These are phyloP conservation scores for Heliconius himera DNA, from an alignment of 1,140 invertebrate species.

Conservation along the genomic window DNA sequence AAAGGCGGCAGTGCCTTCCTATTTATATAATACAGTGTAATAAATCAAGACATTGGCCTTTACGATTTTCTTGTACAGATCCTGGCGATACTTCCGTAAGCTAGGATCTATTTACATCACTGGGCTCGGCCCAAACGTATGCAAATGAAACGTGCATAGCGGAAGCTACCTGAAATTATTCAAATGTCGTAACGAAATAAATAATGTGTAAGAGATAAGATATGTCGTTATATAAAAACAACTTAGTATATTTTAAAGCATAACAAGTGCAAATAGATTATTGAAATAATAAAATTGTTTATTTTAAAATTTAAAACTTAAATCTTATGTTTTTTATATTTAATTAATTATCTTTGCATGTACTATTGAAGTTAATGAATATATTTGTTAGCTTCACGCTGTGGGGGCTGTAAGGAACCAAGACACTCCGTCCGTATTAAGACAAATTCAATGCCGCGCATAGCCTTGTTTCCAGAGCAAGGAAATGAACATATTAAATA, in stretches of 20 bases:
- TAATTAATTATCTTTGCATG: no score
- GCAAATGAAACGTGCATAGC: constrained; percentile 17
- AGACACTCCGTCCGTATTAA: no score
- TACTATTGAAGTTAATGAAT: no score
- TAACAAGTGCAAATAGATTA: not conserved
- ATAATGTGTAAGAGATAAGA: not conserved
- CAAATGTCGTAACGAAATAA: constrained; percentile 9
- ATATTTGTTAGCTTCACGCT: no score
- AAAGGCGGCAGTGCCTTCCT: constrained; percentile 36
- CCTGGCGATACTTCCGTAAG: constrained; percentile 40
- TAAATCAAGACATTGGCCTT: constrained; percentile 41
- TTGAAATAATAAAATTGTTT: not conserved
- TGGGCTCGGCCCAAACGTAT: constrained; percentile 38
- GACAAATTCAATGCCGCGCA: no score
- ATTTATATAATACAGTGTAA: constrained; percentile 35
- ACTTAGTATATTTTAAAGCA: not conserved
- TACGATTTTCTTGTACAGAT: constrained; percentile 34
- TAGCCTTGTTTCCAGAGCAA: no score
- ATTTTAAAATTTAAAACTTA: not conserved
- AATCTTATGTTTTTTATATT: no score
- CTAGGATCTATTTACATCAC: constrained; percentile 36
- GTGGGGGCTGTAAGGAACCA: no score
- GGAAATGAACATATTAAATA: no score
- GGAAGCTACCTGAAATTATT: constrained; percentile 16
- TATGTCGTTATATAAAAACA: constrained; percentile 1